Percentiles rank a stretch among this genome's conserved stretches.
These are phyloP conservation scores for Gryllus bimaculatus DNA, from an alignment of 1,140 invertebrate genomes.

Conservation along the genomic window DNA sequence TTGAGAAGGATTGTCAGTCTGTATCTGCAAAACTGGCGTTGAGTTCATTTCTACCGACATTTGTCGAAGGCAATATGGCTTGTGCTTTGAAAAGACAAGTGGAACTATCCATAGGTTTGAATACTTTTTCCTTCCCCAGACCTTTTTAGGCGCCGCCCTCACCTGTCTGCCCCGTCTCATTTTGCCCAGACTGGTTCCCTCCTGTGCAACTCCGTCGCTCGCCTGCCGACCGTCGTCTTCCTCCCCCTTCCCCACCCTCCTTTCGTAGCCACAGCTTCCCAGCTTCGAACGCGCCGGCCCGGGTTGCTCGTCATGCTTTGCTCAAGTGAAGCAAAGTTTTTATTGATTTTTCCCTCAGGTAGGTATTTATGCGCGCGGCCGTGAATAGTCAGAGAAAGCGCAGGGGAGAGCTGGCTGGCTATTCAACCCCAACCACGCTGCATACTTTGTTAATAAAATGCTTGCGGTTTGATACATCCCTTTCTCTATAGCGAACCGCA, in stretches of 20 bases:
- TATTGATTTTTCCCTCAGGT: constrained; percentile 4
- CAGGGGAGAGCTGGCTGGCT: neutral
- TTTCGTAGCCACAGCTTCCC: too few species aligned
- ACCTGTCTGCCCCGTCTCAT: neutral
- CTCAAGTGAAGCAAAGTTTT: constrained; percentile 4
- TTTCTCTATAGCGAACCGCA: neutral
- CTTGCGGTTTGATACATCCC: constrained; percentile 3
- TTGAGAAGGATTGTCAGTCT: too few species aligned
- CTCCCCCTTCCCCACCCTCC: too few species aligned
- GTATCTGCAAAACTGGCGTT: too few species aligned
- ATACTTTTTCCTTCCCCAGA: too few species aligned
- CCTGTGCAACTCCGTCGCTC: neutral
- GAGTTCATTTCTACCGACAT: too few species aligned
- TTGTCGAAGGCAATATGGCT: too few species aligned
- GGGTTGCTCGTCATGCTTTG: neutral
- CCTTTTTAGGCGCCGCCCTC: neutral
- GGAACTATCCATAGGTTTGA: too few species aligned
- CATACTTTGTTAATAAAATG: constrained; percentile 6
- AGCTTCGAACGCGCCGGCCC: neutral
- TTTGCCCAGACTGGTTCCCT: neutral
- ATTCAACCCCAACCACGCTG: neutral
- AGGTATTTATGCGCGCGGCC: neutral
- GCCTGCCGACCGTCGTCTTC: neutral
- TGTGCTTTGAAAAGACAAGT: too few species aligned
- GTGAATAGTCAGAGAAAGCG: constrained; percentile 3